Evolutionary conservation across 2,797 vertebrate species (phyloP).

Genomic region (Potorous gilbertii): DNA sequence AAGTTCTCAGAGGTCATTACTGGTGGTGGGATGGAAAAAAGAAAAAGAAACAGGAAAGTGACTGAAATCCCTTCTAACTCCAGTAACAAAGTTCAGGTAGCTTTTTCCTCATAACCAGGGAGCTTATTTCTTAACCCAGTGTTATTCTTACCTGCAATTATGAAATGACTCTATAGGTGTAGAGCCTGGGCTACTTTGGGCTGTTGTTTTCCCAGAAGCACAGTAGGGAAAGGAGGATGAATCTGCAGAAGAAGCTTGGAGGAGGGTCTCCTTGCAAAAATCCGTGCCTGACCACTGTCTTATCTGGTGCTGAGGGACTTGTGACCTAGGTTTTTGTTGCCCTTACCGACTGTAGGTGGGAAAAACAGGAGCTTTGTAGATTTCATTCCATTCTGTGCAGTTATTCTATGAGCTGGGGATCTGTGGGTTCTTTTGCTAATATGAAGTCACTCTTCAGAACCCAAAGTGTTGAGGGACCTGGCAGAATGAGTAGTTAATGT

Average conservation of each 20-base stretch:
- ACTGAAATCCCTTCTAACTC: conserved; percentile 89
- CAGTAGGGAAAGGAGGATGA: too few relatives aligned
- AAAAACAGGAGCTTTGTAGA: not conserved
- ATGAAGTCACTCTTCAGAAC: not conserved
- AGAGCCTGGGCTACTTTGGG: not conserved
- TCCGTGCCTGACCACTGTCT: too few relatives aligned
- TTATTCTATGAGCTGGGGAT: not conserved
- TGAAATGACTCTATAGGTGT: not conserved
- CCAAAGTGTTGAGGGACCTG: not conserved
- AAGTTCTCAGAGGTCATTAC: conserved; percentile 87
- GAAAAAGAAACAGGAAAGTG: conserved; percentile 85
- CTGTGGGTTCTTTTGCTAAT: not conserved
- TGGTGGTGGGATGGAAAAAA: conserved; percentile 84
- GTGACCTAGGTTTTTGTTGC: not conserved
- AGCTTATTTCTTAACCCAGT: not conserved
- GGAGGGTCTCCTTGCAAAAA: too few relatives aligned
- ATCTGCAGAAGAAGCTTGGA: too few relatives aligned
- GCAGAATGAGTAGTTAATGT: not conserved
- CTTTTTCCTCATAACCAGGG: conserved; percentile 22
- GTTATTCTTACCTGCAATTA: not conserved
- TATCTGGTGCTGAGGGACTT: not conserved
- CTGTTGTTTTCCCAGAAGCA: too few relatives aligned
- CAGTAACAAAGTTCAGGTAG: conserved; percentile 89
- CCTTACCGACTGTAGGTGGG: too few relatives aligned
- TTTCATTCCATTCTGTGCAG: not conserved